Evolutionary conservation across 2,888 invertebrate species (phyloP).

Genomic region (Calameuta filiformis): DNA sequence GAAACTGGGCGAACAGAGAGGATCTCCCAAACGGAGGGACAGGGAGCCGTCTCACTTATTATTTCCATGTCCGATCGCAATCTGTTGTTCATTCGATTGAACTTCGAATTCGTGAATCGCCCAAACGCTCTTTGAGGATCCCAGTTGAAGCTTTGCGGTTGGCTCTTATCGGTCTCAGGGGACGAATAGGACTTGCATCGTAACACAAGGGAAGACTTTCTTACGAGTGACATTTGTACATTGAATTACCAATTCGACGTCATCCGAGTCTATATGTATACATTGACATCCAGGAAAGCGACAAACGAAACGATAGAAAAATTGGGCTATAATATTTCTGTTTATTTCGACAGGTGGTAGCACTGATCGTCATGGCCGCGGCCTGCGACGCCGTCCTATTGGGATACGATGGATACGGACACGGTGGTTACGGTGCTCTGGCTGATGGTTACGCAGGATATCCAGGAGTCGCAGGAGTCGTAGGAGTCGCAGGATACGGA

Average conservation of each 20-base stretch:
- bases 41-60: no score
- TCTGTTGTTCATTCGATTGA: not conserved
- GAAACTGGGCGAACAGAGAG: not conserved
- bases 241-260: no score
- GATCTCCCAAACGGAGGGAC: rapidly evolving
- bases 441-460: conserved; percentile 4
- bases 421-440: conserved; percentile 20
- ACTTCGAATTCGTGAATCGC: no score
- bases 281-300: no score
- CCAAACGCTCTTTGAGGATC: no score
- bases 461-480: conserved; percentile 10
- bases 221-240: no score
- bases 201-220: no score
- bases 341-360: conserved; percentile 17
- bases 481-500: conserved; percentile 8
- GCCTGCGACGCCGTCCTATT: conserved; percentile 38
- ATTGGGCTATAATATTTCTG: not conserved
- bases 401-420: conserved; percentile 34
- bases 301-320: not conserved
- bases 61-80: not conserved
- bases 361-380: conserved; percentile 33
- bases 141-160: no score
- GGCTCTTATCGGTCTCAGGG: no score
- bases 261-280: no score
- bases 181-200: no score